phyloP scores from a whole-genome alignment of 2,797 vertebrate species.

The Peromyscus attwateri region DNA sequence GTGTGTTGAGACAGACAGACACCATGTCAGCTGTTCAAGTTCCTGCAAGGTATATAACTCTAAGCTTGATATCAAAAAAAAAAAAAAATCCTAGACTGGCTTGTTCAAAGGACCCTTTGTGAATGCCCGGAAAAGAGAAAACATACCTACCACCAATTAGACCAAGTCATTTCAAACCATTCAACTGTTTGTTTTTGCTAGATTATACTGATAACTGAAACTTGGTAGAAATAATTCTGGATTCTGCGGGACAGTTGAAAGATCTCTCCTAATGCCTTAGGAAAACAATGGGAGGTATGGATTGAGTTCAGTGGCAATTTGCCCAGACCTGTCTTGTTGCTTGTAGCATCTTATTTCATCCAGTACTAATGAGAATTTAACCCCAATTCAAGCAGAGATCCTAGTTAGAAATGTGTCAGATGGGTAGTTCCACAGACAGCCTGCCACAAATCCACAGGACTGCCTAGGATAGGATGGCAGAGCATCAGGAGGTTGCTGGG shows the following conservation, averaged over 20 bases:
- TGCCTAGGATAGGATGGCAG: neutral
- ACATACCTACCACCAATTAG: neutral
- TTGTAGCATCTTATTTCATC: neutral
- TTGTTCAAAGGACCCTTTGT: constrained; percentile 3
- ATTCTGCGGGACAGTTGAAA: neutral
- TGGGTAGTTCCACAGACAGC: neutral
- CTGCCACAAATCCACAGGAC: no score
- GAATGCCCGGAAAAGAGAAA: neutral
- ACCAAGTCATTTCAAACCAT: neutral
- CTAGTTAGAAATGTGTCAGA: neutral
- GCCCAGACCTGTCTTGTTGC: neutral
- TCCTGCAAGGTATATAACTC: neutral
- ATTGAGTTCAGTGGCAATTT: neutral
- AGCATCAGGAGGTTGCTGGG: neutral
- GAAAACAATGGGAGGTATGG: neutral
- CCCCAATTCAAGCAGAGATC: neutral
- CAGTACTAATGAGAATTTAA: neutral
- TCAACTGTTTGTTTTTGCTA: constrained; percentile 11
- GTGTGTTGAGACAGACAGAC: neutral
- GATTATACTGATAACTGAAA: neutral
- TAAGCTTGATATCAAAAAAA: neutral
- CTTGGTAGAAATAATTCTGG: neutral
- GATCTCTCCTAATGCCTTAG: neutral
- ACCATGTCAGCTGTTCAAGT: neutral
- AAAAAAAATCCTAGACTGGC: neutral